A percentile compares a stretch with the other conserved stretches of the same genome.
Conservation (phyloP, 92 coral and sea anemone species). For the Parazoanthus darwini region DNA sequence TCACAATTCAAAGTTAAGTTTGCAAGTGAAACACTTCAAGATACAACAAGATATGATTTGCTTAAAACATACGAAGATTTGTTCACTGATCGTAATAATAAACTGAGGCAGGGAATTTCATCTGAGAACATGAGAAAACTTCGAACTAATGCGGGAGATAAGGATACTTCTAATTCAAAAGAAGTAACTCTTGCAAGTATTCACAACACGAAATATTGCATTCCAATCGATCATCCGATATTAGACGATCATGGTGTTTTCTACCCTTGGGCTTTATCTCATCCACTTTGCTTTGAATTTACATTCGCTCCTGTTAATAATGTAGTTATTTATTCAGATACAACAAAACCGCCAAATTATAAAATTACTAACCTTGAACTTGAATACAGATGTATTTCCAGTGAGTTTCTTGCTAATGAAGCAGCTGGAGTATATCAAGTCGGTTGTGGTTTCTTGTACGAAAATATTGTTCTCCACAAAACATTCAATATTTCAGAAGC, state of each 20-base stretch:
- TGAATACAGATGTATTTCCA: slow-evolving; percentile 38
- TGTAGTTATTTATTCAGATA: slow-evolving; percentile 17
- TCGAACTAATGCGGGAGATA: neutral
- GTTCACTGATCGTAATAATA: neutral
- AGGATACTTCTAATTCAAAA: neutral
- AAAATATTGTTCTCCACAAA: slow-evolving; percentile 41
- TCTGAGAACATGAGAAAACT: neutral
- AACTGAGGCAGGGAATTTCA: slow-evolving; percentile 31
- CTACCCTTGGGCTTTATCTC: slow-evolving; percentile 35
- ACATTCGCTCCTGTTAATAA: slow-evolving; percentile 23
- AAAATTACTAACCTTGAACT: slow-evolving; percentile 43
- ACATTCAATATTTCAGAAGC: slow-evolving; percentile 26
- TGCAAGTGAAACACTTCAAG: slow-evolving; percentile 50
- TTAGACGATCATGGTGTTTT: slow-evolving; percentile 45
- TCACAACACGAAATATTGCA: slow-evolving; percentile 32
- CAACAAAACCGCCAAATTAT: slow-evolving; percentile 18
- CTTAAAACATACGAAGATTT: neutral
- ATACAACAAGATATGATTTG: slow-evolving; percentile 38
- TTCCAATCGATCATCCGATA: slow-evolving; percentile 45
- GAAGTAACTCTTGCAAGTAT: slow-evolving; percentile 12
- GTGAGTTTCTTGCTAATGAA: slow-evolving; percentile 7
- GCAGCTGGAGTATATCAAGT: slow-evolving; percentile 15
- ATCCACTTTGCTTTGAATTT: slow-evolving; percentile 34
- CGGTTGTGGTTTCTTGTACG: slow-evolving; percentile 28
- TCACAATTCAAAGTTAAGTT: slow-evolving; percentile 31